Percentiles rank a stretch among this genome's conserved stretches.
These are phyloP conservation scores for Byasa hedistus DNA, from an alignment of 2,888 invertebrate species.

Conservation along the genomic window DNA sequence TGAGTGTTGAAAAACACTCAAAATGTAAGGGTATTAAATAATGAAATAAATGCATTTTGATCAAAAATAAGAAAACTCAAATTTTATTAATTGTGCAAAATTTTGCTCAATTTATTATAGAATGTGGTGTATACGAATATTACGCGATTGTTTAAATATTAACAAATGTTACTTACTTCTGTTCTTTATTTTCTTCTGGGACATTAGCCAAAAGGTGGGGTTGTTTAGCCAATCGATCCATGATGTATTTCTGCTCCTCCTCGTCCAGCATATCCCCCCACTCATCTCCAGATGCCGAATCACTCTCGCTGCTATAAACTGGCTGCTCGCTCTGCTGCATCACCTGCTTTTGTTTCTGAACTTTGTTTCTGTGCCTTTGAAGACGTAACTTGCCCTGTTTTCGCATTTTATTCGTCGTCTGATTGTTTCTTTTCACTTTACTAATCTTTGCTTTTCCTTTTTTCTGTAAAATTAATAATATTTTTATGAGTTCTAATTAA, in stretches of 20 bases:
- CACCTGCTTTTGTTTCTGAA: constrained; percentile 60
- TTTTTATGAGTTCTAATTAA: not conserved
- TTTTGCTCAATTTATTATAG: too few species aligned
- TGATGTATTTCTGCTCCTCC: constrained; percentile 77
- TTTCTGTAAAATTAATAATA: constrained; percentile 58
- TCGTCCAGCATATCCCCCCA: constrained; percentile 81
- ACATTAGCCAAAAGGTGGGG: constrained; percentile 65
- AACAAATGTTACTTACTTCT: constrained; percentile 41
- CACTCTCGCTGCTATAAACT: constrained; percentile 70
- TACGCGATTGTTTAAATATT: too few species aligned
- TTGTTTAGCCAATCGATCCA: constrained; percentile 64
- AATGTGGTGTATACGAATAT: too few species aligned
- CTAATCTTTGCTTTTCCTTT: constrained; percentile 77
- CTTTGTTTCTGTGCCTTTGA: constrained; percentile 64
- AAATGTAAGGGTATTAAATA: too few species aligned
- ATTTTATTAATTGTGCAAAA: too few species aligned
- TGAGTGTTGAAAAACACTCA: too few species aligned
- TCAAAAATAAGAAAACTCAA: too few species aligned
- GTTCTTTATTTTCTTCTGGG: constrained; percentile 61
- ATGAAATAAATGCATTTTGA: too few species aligned
- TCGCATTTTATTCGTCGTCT: constrained; percentile 79
- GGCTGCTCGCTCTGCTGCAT: constrained; percentile 47
- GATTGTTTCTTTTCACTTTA: constrained; percentile 78
- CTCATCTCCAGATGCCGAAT: constrained; percentile 73
- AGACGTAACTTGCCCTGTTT: constrained; percentile 76